A percentile compares a stretch with the other conserved stretches of the same genome.
phyloP scores from a whole-genome alignment of 2,888 invertebrate species.

The Apamea sordens region DNA sequence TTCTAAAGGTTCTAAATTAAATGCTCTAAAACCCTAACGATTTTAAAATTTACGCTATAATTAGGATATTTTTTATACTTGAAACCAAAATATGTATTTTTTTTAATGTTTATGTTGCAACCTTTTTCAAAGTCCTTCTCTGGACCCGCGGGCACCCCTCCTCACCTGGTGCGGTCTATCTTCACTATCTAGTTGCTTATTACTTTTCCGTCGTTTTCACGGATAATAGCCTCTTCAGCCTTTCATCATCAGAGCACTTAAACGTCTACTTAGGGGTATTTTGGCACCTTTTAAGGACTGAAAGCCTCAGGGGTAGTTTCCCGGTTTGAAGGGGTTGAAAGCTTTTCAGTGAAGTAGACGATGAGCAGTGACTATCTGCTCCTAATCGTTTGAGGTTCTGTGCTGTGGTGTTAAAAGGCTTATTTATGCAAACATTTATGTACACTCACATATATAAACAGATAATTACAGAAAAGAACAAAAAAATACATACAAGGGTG shows the following conservation, averaged over 20 bases:
- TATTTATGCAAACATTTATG: background rate
- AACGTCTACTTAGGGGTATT: conserved; percentile 58
- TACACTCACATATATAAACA: background rate
- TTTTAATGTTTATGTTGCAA: background rate
- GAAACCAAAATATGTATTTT: background rate
- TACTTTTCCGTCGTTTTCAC: conserved; percentile 4
- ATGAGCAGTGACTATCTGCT: conserved; percentile 55
- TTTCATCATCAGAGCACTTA: conserved; percentile 45
- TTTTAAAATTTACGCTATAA: background rate
- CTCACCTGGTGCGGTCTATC: background rate
- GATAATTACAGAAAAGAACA: background rate
- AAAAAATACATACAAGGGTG: background rate
- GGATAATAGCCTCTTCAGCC: conserved; percentile 35
- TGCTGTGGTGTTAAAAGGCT: background rate
- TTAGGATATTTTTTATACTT: background rate
- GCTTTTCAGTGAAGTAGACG: conserved; percentile 62
- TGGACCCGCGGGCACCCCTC: background rate
- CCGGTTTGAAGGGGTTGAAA: conserved; percentile 70
- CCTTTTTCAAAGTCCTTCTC: no score
- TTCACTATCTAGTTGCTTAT: conserved; percentile 12
- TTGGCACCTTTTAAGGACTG: conserved; percentile 67
- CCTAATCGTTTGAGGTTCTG: conserved; percentile 21
- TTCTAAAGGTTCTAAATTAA: background rate
- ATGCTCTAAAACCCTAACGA: background rate
- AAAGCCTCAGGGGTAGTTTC: conserved; percentile 65